Percentiles rank a stretch among this genome's conserved stretches.
These are phyloP conservation scores for Esox masquinongy DNA, from an alignment of 2,797 vertebrate genomes.

Conservation along the genomic window DNA sequence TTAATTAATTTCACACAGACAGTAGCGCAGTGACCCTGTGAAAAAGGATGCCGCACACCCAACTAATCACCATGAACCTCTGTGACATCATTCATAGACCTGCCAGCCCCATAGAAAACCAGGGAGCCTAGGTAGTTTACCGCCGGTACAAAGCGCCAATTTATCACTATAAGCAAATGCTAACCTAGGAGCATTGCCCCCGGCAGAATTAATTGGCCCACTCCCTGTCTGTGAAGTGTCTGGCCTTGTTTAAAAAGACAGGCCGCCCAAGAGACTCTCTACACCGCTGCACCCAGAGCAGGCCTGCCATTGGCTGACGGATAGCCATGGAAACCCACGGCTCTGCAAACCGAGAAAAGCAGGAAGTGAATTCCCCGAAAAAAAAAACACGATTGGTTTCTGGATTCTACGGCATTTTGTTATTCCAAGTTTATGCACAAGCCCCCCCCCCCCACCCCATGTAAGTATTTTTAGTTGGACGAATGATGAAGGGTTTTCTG, in stretches of 20 bases:
- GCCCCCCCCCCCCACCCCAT: too few relatives aligned
- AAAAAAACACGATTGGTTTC: conserved; percentile 36
- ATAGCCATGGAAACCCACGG: conserved; percentile 74
- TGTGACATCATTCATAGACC: conserved; percentile 70
- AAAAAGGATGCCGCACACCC: conserved; percentile 65
- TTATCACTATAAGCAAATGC: conserved; percentile 82
- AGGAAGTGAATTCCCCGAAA: conserved; percentile 60
- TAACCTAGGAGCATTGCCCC: conserved; percentile 77
- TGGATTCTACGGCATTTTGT: conserved; percentile 11
- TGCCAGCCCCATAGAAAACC: conserved; percentile 57
- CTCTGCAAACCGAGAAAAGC: conserved; percentile 46
- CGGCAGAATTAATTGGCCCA: conserved; percentile 78
- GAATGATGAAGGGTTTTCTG: too few relatives aligned
- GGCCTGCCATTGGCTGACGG: conserved; percentile 65
- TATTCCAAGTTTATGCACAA: background rate
- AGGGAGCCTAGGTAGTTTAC: conserved; percentile 68
- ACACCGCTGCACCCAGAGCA: conserved; percentile 51
- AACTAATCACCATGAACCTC: conserved; percentile 74
- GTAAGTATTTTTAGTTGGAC: background rate
- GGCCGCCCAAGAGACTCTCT: conserved; percentile 72
- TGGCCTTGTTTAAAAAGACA: conserved; percentile 79
- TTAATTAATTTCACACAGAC: conserved; percentile 79
- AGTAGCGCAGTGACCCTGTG: conserved; percentile 65
- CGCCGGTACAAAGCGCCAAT: conserved; percentile 75
- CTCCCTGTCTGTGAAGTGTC: conserved; percentile 80